Percentiles rank a stretch among this genome's conserved stretches.
These are phyloP conservation scores for Sinocyclocheilus rhinocerous DNA, from an alignment of 2,113 vertebrate genomes.

Conservation along the genomic window DNA sequence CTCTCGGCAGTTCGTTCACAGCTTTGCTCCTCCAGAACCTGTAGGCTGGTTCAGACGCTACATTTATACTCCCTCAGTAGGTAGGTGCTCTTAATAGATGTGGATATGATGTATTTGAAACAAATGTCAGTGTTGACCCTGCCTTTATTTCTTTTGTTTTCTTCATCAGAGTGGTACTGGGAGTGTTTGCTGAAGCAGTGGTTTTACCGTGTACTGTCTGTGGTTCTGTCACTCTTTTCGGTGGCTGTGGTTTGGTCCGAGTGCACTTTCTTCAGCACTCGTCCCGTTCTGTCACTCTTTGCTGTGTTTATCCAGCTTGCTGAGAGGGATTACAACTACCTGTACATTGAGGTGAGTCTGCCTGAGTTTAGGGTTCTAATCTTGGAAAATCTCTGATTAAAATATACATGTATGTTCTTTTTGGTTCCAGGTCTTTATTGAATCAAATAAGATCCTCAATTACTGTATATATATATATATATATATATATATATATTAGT, in stretches of 20 bases:
- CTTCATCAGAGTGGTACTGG: constrained; percentile 93
- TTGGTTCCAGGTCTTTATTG: neutral
- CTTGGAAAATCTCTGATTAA: neutral
- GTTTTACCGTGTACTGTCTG: constrained; percentile 87
- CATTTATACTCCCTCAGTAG: constrained; percentile 87
- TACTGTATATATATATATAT: too few species aligned
- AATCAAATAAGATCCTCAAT: neutral
- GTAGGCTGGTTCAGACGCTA: constrained; percentile 83
- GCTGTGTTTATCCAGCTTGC: constrained; percentile 96
- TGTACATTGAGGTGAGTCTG: constrained; percentile 92
- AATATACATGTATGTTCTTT: neutral
- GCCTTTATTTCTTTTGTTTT: neutral
- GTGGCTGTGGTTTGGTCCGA: constrained; percentile 97
- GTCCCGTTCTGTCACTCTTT: constrained; percentile 91
- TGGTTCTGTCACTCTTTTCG: constrained; percentile 86
- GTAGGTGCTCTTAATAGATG: constrained; percentile 66
- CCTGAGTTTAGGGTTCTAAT: neutral
- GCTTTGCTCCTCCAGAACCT: constrained; percentile 84
- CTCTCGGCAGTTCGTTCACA: constrained; percentile 86
- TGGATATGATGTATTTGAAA: neutral
- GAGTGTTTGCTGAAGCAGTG: constrained; percentile 90
- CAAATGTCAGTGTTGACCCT: neutral
- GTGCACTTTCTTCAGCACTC: constrained; percentile 97
- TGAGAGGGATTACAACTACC: constrained; percentile 93
- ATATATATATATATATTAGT: too few species aligned